Conservation (phyloP, 2,797 vertebrate genomes). For the Amazonetta brasiliensis region DNA sequence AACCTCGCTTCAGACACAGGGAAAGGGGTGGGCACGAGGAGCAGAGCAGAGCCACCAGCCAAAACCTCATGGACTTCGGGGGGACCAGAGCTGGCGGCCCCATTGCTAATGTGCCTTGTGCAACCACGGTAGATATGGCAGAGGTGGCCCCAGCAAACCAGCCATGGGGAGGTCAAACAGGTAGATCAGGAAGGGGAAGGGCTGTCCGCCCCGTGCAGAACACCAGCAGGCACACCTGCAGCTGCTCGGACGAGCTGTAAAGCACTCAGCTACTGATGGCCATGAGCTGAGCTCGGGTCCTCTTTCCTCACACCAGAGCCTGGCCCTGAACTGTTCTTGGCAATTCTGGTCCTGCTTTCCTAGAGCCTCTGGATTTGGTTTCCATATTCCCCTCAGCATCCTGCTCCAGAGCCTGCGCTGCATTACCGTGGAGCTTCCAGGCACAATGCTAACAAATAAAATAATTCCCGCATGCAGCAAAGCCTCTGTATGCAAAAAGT, state of each 20-base stretch:
- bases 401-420: background rate
- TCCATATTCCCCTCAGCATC: background rate
- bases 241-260: background rate
- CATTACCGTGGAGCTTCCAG: background rate
- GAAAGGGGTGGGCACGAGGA: background rate
- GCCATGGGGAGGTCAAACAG: background rate
- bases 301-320: background rate
- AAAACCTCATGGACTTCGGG: background rate
- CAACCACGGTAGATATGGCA: background rate
- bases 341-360: slow-evolving; percentile 11
- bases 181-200: background rate
- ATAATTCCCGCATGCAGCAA: background rate
- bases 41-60: background rate
- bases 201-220: background rate
- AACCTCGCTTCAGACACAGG: background rate
- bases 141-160: background rate
- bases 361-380: slow-evolving; percentile 13
- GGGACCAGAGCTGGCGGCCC: background rate
- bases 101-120: background rate
- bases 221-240: background rate
- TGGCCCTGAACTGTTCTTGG: background rate
- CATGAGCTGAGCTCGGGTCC: background rate
- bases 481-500: background rate
- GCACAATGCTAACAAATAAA: background rate
- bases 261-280: background rate